Base-by-base conservation (phyloP, 2,888 invertebrate species). In the Suillia variegata region DNA sequence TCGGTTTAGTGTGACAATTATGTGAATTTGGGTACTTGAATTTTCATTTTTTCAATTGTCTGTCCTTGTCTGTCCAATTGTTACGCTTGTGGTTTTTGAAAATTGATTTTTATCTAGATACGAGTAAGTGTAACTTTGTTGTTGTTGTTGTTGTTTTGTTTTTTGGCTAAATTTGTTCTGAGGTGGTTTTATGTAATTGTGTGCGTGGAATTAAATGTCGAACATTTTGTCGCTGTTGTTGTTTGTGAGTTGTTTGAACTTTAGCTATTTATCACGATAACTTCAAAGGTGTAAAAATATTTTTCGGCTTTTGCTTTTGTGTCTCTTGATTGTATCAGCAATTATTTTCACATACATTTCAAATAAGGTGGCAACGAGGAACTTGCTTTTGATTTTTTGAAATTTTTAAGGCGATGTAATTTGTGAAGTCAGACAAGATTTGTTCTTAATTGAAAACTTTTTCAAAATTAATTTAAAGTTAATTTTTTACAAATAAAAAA, bases 281-380 rank as follows among this genome's bases (percentile, higher is more conserved):
- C 56, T 58, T 56, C 57, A 63, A 61, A 63, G 59, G 59, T 61
- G 61, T 61, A 64, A 60, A 59, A 62, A 64, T 59, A 58, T 42
- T 48, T 48, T 56, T 59, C 54, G 48, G 42, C 55, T 62, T 56
- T 54, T 22, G 18, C 34, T 42, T 47, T 31, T 21, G 2, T 42
- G 10, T 10, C 26, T n/a, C 12, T 31, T 31, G 38, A 38, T 38
- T 38, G 6, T 38, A 38, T 38, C 38, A 38, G n/a, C 38, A n/a
- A 38, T 13, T 13, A 13, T 38, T 38, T 38, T 38, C 38, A 4
- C 38, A 38, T 38, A n/a, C 38, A 38, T 13, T 13, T 8, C 38
- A 8, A 38, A n/a, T n/a, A n/a, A n/a, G n/a, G 38, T n/a, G 38
- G 38, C n/a, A 31, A 31, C 38, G 38, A 38, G 38, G 38, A 4